Base-by-base conservation (phyloP, 2,113 vertebrate species). In the Campylorhamphus procurvoides region DNA sequence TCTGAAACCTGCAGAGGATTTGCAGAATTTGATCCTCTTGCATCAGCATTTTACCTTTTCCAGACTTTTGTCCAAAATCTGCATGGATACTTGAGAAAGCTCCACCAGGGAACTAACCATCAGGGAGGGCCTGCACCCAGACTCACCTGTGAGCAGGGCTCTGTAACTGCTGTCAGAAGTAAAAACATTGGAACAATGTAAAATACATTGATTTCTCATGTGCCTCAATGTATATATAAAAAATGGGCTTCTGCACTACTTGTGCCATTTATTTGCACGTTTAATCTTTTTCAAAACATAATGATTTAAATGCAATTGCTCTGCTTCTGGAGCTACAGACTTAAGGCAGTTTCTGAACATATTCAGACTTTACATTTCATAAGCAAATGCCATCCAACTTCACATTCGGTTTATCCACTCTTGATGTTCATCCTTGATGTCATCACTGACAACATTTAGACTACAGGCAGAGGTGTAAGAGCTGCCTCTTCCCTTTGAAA, bases 1-100 rank as follows among this genome's bases (percentile, higher is more conserved):
- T 31, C 85, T 93, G 88, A 87, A 94, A 93, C 76, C 64, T 94
- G 79, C 64, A 82, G 66, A 92, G 66, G 27, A 78, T 94, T 88
- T 94, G 59, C 58, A 84, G 76, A 93, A 69, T 96, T 93, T 50
- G 64, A 0, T 75, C 31, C 37, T 58, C 19, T 42, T 90, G 46
- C 68, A 58, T 92, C 73, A 62, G 73, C 37, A 35, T 72, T 90
- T 95, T 89, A 93, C 53, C 19, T 56, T 74, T 90, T 72, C 85
- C 90, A 96, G 80, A 52, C 37, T 86, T 90, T 64, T 60, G 37
- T 46, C 31, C 29, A 1, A 6, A 86, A 77, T 81, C 52, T 5
- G 0, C 27, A 47, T 1, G 5, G 33, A 53, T 64, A 37, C 63
- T 68, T 0, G 1, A 52, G 67, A 47, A 83, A 90, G 18, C 12